These are phyloP conservation scores for Hypercompe scribonia DNA, from an alignment of 2,888 invertebrate species.

Conservation along the genomic window DNA sequence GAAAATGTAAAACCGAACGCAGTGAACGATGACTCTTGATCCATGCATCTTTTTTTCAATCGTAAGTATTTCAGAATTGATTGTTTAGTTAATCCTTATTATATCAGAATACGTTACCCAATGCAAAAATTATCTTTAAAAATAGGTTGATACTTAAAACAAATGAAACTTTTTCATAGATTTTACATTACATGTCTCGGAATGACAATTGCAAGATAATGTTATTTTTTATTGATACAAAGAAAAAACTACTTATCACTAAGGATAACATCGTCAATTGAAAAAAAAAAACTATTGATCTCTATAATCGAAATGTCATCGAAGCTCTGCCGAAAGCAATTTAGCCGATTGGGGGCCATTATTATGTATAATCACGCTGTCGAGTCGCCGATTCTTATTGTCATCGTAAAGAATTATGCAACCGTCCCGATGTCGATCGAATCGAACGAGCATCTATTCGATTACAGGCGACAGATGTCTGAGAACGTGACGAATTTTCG, in stretches of 20 bases:
- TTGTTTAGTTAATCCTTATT: too few relatives aligned
- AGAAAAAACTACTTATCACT: conserved; percentile 51
- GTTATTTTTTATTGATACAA: conserved; percentile 40
- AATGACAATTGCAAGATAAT: neutral
- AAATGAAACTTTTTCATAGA: neutral
- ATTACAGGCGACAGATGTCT: conserved; percentile 86
- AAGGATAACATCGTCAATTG: conserved; percentile 52
- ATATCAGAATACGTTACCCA: neutral
- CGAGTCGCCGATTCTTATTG: conserved; percentile 77
- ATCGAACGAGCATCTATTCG: conserved; percentile 74
- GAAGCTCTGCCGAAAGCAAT: conserved; percentile 70
- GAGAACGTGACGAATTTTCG: conserved; percentile 85
- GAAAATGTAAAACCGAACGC: neutral
- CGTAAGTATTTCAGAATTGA: neutral
- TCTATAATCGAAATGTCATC: conserved; percentile 78
- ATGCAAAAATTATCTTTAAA: neutral
- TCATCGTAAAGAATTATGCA: conserved; percentile 85
- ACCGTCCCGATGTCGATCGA: conserved; percentile 74
- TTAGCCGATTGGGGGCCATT: conserved; percentile 66
- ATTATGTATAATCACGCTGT: conserved; percentile 79
- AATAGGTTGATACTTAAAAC: neutral
- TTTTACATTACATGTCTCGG: neutral
- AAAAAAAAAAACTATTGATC: conserved; percentile 64
- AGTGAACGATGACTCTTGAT: neutral
- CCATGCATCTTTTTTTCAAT: neutral